Percentiles rank a stretch among this genome's conserved stretches.
Evolutionary conservation across 2,888 invertebrate genomes (phyloP).

Genomic region (Drosophila kokeensis): DNA sequence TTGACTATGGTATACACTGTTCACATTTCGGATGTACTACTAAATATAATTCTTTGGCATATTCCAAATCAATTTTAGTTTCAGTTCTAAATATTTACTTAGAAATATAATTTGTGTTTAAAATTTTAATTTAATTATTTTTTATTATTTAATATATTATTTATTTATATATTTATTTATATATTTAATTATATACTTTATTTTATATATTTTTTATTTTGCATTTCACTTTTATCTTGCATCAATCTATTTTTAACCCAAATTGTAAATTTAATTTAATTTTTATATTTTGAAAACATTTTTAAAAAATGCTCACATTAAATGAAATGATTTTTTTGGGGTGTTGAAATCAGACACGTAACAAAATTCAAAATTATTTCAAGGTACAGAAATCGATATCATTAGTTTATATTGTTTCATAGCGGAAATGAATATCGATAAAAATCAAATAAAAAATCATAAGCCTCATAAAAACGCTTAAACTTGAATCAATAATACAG

Average conservation of each 20-base stretch:
- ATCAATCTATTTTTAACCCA: not conserved
- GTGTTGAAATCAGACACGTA: not conserved
- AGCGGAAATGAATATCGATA: not conserved
- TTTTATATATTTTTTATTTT: not conserved
- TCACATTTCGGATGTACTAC: not conserved
- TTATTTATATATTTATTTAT: not conserved
- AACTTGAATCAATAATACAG: not conserved
- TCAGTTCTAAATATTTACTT: not conserved
- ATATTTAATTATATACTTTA: not conserved
- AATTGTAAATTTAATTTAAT: not conserved
- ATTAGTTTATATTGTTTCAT: not conserved
- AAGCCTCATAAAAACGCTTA: not conserved
- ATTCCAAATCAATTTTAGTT: not conserved
- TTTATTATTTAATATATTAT: not conserved
- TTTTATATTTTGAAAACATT: not conserved
- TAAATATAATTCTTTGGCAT: not conserved
- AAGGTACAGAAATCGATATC: not conserved
- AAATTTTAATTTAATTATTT: not conserved
- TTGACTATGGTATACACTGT: not conserved
- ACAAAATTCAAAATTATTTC: not conserved
- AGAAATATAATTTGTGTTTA: not conserved
- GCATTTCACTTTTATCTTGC: not conserved
- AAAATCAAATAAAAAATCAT: not conserved
- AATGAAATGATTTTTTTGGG: not conserved
- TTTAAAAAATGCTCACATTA: not conserved